Evolutionary conservation across 2,113 vertebrate genomes (phyloP).

Genomic region (Leucopternis melanops): DNA sequence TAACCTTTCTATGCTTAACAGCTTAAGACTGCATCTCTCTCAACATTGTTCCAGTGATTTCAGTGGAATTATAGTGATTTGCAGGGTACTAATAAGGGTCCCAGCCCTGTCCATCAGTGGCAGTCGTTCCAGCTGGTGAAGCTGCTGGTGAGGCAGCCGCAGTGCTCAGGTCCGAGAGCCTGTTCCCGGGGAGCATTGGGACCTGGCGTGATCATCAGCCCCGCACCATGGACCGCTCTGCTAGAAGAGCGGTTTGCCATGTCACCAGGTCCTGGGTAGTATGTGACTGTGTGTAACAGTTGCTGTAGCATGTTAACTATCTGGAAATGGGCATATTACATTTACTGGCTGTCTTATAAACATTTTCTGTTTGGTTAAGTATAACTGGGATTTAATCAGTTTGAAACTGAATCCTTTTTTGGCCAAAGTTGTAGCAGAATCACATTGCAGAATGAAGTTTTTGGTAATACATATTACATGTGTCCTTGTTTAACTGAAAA

Average conservation of each 20-base stretch:
- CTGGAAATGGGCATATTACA: not conserved
- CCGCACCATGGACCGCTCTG: not conserved
- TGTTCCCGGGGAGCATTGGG: not conserved
- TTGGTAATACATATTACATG: accelerated
- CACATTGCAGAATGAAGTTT: not conserved
- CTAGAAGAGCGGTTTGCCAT: accelerated
- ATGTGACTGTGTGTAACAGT: not conserved
- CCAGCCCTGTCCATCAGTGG: not conserved
- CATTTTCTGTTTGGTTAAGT: not conserved
- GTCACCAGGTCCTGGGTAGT: not conserved
- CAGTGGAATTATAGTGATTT: not conserved
- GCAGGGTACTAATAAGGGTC: no score
- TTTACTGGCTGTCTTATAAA: not conserved
- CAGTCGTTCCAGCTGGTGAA: not conserved
- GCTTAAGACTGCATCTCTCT: not conserved
- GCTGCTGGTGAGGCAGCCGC: not conserved
- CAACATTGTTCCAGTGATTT: accelerated
- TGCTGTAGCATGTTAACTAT: not conserved
- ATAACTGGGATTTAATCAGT: not conserved
- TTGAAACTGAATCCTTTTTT: not conserved
- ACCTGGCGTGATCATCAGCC: no score
- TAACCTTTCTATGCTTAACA: not conserved
- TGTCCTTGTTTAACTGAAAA: not conserved
- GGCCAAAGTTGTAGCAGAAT: not conserved
- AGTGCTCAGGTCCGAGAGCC: not conserved